Evolutionary conservation across 64 coral and sea anemone genomes (phyloP), one percentile per base, ranked within the genome.

Genomic region (Catalaphyllia jardinei): DNA sequence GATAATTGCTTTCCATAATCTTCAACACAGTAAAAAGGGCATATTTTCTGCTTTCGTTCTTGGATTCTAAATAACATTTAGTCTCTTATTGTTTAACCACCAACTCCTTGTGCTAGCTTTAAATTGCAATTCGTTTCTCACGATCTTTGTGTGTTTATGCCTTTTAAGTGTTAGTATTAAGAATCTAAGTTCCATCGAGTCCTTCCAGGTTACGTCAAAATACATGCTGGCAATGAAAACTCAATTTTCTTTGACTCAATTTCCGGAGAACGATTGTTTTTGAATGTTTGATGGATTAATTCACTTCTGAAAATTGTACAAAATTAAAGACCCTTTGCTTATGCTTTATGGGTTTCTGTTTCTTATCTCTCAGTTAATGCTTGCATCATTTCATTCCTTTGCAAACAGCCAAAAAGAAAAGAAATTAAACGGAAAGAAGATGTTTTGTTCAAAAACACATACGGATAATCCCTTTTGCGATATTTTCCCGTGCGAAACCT

Each of bases 401-500:
- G 25, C 7, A 28, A 46, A 67, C 9, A 42, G 1, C 18, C 22
- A 85, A 46, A 67, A 52, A 51, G 20, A 13, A n/a, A 50, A 85
- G 46, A 71, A 6, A 12, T 85, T 29, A 71, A 71, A n/a, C 49
- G 24, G n/a, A 71, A 51, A 85, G 35, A 20, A 71, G 28, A 71
- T 29, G 11, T 64, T 46, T 65, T 54, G 7, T 79, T 29, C 15
- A 35, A 38, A 35, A 85, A 85, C 42, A 46, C 6, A 10, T 51
- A 13, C 19, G 35, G 33, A 63, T 35, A 71, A 71, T 85, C 63
- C 62, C 81, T 71, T 52, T 29, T 14, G 62, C 33, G 38, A 39
- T n/a, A 15, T 31, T 80, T 54, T 80, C 78, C 78, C 55, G 10
- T 80, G 78, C 78, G 52, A 80, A 80, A 61, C 18, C 28, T 28